Conservation (phyloP, 2,113 vertebrate species). For the Thermophis baileyi region DNA sequence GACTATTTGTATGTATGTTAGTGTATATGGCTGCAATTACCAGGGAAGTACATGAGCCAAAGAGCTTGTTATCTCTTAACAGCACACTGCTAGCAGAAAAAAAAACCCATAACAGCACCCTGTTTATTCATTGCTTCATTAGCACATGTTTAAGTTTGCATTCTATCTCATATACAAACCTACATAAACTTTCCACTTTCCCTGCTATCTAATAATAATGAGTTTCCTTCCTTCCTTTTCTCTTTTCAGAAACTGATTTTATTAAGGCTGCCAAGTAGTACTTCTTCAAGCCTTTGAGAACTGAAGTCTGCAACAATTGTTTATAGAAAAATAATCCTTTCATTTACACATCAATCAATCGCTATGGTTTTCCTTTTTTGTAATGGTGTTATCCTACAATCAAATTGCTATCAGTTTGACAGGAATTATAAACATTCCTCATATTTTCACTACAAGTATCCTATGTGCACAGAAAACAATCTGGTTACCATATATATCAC, state of each 20-base stretch:
- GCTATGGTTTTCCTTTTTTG: not conserved
- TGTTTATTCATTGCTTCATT: slow-evolving; percentile 32
- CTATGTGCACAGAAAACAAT: not conserved
- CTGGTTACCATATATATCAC: not conserved
- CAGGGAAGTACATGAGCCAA: not conserved
- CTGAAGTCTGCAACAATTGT: not conserved
- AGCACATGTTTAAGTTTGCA: slow-evolving; percentile 10
- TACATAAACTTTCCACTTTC: slow-evolving; percentile 8
- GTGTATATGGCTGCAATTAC: not conserved
- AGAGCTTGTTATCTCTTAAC: not conserved
- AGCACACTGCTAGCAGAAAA: not conserved
- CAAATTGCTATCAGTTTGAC: not conserved
- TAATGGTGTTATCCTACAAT: not conserved
- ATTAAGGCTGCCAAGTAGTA: not conserved
- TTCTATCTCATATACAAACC: not conserved
- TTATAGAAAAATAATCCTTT: not conserved
- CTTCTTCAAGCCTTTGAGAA: not conserved
- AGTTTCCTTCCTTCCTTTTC: not conserved
- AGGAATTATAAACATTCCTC: not conserved
- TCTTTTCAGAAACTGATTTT: not conserved
- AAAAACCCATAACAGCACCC: slow-evolving; percentile 33
- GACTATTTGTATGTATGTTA: not conserved
- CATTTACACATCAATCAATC: not conserved
- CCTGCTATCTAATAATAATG: not conserved
- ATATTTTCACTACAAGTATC: slow-evolving; percentile 1